Evolutionary conservation across 2,888 invertebrate species (phyloP), one percentile per base, ranked within the genome.

Genomic region (Microplitis deprimator): DNA sequence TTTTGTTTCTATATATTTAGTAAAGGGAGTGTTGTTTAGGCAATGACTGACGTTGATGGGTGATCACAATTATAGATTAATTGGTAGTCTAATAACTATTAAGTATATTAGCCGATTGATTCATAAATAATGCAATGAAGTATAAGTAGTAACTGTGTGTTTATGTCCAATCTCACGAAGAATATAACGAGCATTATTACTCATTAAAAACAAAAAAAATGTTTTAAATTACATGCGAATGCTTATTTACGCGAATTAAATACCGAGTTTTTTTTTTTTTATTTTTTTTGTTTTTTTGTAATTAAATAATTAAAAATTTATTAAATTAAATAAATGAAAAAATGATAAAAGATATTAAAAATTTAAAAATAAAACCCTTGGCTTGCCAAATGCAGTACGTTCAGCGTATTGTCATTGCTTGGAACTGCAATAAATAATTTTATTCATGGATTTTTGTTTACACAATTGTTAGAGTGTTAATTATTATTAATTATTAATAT

Each of bases 91-190:
- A 89, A 89, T 89, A 88, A 89, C 88, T 87, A 88, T 89, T 89
- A 88, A 89, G 88, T 88, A 89, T 86, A 87, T 89, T 89, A 89
- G 89, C 88, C 87, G 87, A 89, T 89, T 89, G 88, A 89, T 89
- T 89, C 87, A 88, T 89, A 88, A 89, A 89, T 89, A 89, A 88
- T 89, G 89, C 89, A 89, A 89, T 89, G 88, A 80, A 81, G 77
- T 80, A 80, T 80, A 81, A 87, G 88, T 89, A 89, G 89, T 89
- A 60, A 89, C 87, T 89, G 89, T 89, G 89, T 89, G 89, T 89
- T 89, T 89, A 89, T 89, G 89, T 89, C 89, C 88, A 89, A 87
- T 87, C 86, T 89, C 89, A 89, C 88, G 88, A 87, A 50, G 88
- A 89, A 89, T 89, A 87, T 89, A 88, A 87, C 87, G 86, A 88